Percentiles rank a stretch among this genome's conserved stretches.
Conservation (phyloP, 2,113 vertebrate species). For the Jaculus jaculus region DNA sequence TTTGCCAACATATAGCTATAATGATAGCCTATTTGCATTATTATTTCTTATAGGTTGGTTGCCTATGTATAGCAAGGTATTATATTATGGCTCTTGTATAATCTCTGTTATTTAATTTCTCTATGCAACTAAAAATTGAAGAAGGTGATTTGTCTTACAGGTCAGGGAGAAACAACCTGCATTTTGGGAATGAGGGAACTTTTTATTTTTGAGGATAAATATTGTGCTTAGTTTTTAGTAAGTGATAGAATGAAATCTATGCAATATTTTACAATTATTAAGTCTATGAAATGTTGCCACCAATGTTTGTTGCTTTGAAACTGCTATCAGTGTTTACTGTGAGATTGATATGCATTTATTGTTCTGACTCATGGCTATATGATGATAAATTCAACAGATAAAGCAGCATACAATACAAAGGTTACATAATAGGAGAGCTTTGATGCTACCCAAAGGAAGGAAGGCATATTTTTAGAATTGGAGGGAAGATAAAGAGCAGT, state of each 20-base stretch:
- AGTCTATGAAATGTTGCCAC: background rate
- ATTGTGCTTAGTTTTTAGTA: background rate
- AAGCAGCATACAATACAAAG: background rate
- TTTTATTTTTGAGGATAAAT: background rate
- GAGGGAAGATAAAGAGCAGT: background rate
- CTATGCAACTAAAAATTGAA: slow-evolving; percentile 18
- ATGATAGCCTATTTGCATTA: slow-evolving; percentile 15
- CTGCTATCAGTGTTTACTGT: background rate
- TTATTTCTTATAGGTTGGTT: slow-evolving; percentile 33
- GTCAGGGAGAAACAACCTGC: background rate
- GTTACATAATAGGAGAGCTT: background rate
- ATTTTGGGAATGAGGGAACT: slow-evolving; percentile 3
- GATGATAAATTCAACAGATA: slow-evolving; percentile 14
- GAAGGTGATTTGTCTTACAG: slow-evolving; percentile 41
- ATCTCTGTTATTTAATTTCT: slow-evolving; percentile 20
- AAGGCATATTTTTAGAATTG: background rate
- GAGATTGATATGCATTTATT: background rate
- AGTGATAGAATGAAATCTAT: background rate
- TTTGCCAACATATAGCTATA: background rate
- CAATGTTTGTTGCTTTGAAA: background rate
- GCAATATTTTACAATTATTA: background rate
- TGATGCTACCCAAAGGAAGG: background rate
- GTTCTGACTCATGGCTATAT: background rate
- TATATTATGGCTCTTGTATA: background rate
- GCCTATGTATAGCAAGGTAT: background rate